Evolutionary conservation across 2,888 invertebrate genomes (phyloP), one percentile per base, ranked within the genome.

Genomic region (Myathropa florea): DNA sequence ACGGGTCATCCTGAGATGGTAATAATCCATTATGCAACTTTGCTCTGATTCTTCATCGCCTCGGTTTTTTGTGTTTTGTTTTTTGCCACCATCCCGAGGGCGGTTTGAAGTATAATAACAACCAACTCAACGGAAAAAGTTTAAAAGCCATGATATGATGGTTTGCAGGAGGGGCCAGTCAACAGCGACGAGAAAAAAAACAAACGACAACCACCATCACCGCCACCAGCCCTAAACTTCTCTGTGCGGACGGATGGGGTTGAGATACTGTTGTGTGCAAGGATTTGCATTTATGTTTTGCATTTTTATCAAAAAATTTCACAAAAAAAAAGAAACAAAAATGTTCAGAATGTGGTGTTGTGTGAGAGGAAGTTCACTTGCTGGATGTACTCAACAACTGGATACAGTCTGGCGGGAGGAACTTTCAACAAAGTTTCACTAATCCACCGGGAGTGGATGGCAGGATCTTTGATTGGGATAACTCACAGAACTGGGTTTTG

Each of bases 1-100:
- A 81, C 77, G 81, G 85, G 85, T 82, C 85, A 85, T 85, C 68
- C 72, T 82, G 76, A 78, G 79, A 83, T 79, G 75, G 75, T 83
- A 86, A 79, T 86, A 83, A 77, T 83, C 86, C 83, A 83, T 86
- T 86, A 75, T 59, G 60, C 70, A 83, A 75, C 75, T 79, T 83
- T 61, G 30, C 60, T 73, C 78, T n/a, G 68, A 73, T 73, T 77
- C 67, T 78, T 68, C 33, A 23, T 23, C 71, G 61, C 7, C 26
- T 10, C 14, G n/a, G 12, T 30, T 21, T 14, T 60, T 67, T 60
- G 7, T 0, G 6, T 21, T 59, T 14, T 9, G 9, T 30, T 53
- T 4, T 4, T 23, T 12, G 57, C 24, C 24, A 26, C 57, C 61
- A 61, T 28, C 18, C 21, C 10, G 63, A 23, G 24, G 63, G n/a